phyloP scores from a whole-genome alignment of 2,888 invertebrate genomes.

The Selenia dentaria region DNA sequence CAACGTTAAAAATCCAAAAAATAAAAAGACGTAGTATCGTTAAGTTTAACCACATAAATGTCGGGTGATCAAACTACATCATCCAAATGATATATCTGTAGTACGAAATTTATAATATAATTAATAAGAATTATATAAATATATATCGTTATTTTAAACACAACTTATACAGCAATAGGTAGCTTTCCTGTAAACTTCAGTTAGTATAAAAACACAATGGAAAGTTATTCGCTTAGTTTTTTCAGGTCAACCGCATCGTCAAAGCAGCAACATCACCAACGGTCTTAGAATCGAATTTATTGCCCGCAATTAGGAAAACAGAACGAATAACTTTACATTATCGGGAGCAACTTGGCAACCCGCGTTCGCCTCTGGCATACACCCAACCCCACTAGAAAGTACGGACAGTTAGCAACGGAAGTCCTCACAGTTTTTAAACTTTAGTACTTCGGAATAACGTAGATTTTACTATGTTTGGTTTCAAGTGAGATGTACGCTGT shows the following conservation, averaged over 20 bases:
- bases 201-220: too few relatives aligned
- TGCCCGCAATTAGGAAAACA: conserved; percentile 46
- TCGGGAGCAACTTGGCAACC: conserved; percentile 56
- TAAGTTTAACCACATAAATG: too few relatives aligned
- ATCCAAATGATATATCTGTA: too few relatives aligned
- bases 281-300: conserved; percentile 33
- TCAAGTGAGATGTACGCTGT: conserved; percentile 26
- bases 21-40: too few relatives aligned
- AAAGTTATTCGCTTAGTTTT: neutral
- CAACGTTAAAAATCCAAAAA: too few relatives aligned
- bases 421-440: conserved; percentile 15
- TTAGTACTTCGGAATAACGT: conserved; percentile 16
- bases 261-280: conserved; percentile 18
- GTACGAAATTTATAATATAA: too few relatives aligned
- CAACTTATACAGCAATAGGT: too few relatives aligned
- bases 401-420: conserved; percentile 35
- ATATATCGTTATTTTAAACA: too few relatives aligned
- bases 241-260: conserved; percentile 8
- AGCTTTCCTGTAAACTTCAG: too few relatives aligned
- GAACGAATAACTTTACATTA: conserved; percentile 51
- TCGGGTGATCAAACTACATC: too few relatives aligned
- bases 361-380: conserved; percentile 49
- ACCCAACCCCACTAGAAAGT: conserved; percentile 55
- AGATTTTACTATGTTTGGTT: conserved; percentile 5
- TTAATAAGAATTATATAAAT: too few relatives aligned